Conservation (phyloP, 2,888 invertebrate species). For the Nemurella pictetii region DNA sequence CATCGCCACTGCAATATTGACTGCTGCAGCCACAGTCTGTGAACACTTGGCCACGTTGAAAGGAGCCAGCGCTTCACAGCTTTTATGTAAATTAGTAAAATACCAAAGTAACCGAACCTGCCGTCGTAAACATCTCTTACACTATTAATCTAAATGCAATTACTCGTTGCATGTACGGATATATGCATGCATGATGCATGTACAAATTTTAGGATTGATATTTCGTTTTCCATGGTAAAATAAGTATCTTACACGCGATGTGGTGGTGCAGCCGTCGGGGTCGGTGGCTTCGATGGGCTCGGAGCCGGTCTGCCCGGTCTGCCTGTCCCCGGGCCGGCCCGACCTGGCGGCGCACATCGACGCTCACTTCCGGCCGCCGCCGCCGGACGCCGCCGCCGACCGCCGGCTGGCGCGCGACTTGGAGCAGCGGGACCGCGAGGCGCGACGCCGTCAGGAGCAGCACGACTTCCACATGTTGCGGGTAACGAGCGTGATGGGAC, state of each 20-base stretch:
- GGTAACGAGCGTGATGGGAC: too few relatives aligned
- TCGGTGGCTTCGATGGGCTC: background rate
- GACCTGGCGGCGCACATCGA: constrained; percentile 77
- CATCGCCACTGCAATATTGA: too few relatives aligned
- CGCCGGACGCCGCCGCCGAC: constrained; percentile 55
- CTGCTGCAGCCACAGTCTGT: too few relatives aligned
- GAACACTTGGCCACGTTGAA: too few relatives aligned
- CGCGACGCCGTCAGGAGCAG: constrained; percentile 72
- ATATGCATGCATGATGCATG: background rate
- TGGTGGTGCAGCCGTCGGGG: constrained; percentile 16
- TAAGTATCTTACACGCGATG: too few relatives aligned
- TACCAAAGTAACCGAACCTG: too few relatives aligned
- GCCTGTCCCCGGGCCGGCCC: constrained; percentile 48
- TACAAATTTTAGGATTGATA: too few relatives aligned
- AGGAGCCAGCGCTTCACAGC: too few relatives aligned
- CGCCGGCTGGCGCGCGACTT: constrained; percentile 59
- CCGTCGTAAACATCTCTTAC: too few relatives aligned
- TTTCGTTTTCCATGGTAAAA: too few relatives aligned
- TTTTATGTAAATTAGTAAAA: too few relatives aligned
- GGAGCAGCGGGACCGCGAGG: constrained; percentile 64
- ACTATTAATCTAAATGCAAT: too few relatives aligned
- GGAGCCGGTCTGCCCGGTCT: constrained; percentile 53
- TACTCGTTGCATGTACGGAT: background rate
- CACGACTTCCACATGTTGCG: constrained; percentile 78
- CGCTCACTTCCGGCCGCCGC: constrained; percentile 65